A percentile compares a stretch with the other conserved stretches of the same genome.
phyloP scores from a whole-genome alignment of 2,797 vertebrate species.

The Uromys caudimaculatus region DNA sequence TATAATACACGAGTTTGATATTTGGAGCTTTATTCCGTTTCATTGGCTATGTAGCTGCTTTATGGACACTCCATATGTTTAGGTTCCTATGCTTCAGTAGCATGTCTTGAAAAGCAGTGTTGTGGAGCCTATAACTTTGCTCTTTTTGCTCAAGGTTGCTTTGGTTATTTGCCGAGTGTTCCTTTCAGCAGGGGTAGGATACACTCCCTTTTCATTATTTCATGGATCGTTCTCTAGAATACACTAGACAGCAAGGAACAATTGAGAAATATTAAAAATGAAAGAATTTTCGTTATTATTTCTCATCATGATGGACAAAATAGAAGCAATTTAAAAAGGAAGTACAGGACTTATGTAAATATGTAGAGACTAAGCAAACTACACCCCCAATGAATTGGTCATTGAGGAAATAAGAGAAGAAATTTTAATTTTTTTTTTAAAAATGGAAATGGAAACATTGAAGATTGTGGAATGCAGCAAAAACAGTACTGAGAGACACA shows the following conservation, averaged over 20 bases:
- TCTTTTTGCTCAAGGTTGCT: neutral
- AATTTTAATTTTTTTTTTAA: neutral
- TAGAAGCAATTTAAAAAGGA: neutral
- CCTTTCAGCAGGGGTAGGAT: neutral
- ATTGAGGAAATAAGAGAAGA: neutral
- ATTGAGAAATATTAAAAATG: neutral
- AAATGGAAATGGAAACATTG: neutral
- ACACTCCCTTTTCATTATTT: neutral
- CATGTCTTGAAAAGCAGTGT: neutral
- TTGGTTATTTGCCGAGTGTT: neutral
- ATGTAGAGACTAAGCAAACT: neutral
- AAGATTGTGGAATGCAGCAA: neutral
- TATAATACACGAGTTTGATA: neutral
- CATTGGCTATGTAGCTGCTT: neutral
- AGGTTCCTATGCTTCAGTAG: neutral
- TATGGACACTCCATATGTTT: neutral
- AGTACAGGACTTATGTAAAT: neutral
- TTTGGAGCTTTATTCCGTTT: neutral
- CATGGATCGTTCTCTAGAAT: neutral
- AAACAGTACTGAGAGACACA: neutral
- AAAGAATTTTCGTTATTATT: neutral
- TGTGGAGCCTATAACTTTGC: neutral
- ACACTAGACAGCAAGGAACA: neutral
- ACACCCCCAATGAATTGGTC: neutral
- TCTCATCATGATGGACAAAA: neutral